Evolutionary conservation across 2,113 vertebrate genomes (phyloP).

Genomic region (Ctenomys sociabilis): DNA sequence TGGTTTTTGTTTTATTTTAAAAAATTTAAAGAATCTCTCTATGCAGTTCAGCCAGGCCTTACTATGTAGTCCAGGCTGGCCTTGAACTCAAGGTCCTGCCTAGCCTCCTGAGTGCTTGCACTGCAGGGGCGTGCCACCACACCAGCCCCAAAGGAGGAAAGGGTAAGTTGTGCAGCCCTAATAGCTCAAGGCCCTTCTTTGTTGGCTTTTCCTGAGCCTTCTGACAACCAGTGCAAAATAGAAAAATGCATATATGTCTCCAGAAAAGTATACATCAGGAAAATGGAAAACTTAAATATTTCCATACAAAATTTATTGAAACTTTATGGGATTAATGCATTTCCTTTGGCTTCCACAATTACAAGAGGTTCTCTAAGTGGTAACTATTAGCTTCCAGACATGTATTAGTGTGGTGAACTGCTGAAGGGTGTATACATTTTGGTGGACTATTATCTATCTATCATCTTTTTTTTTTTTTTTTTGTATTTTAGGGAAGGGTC

Average conservation of each 20-base stretch:
- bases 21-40: neutral
- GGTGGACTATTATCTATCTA: neutral
- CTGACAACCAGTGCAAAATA: neutral
- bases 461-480: neutral
- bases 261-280: neutral
- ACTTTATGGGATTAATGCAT: neutral
- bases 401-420: neutral
- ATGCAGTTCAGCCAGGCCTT: neutral
- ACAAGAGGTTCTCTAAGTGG: neutral
- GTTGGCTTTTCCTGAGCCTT: slow-evolving; percentile 30
- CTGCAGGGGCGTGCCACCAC: neutral
- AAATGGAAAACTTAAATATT: neutral
- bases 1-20: neutral
- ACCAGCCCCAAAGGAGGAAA: neutral
- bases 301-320: neutral
- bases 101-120: neutral
- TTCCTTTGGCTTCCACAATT: neutral
- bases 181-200: neutral
- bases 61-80: neutral
- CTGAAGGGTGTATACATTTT: neutral
- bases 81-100: neutral
- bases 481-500: no score
- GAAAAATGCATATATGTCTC: neutral
- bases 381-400: neutral
- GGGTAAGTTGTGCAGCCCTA: neutral